Conservation (phyloP, 1,140 invertebrate genomes). For the Scaptomyza pallida region DNA sequence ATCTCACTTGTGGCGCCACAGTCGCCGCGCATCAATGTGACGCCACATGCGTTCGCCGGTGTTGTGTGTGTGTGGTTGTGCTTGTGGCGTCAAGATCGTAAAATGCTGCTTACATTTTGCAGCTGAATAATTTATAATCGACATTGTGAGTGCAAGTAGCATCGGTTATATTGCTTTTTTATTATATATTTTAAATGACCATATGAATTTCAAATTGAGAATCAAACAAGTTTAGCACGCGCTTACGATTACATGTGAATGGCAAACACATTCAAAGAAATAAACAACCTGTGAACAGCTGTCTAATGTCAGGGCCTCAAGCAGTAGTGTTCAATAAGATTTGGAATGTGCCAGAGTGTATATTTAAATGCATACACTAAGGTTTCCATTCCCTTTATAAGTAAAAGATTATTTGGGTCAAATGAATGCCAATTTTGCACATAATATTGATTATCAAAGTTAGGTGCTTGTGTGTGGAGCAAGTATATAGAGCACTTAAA, state of each 20-base stretch:
- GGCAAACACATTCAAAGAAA: conserved; percentile 15
- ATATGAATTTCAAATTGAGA: conserved; percentile 27
- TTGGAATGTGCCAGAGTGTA: background rate
- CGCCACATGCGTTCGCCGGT: conserved; percentile 31
- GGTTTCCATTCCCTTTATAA: too few species aligned
- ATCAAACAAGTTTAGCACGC: conserved; percentile 17
- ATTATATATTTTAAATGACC: conserved; percentile 21
- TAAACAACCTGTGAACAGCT: conserved; percentile 41
- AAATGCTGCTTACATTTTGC: conserved; percentile 6
- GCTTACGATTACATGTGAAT: conserved; percentile 27
- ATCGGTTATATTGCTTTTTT: conserved; percentile 6
- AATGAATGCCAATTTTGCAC: too few species aligned
- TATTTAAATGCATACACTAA: too few species aligned
- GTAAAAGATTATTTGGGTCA: too few species aligned
- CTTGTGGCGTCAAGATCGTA: conserved; percentile 11
- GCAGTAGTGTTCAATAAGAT: background rate
- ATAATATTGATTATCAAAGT: too few species aligned
- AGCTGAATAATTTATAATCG: conserved; percentile 16
- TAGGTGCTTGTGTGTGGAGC: too few species aligned
- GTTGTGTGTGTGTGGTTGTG: conserved; percentile 11
- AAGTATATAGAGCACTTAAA: too few species aligned
- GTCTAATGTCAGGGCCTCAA: conserved; percentile 14
- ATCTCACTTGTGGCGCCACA: conserved; percentile 56
- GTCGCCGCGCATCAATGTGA: conserved; percentile 48
- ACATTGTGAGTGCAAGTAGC: conserved; percentile 1